Conservation (phyloP, 2,113 vertebrate genomes). For the Sitta europaea region DNA sequence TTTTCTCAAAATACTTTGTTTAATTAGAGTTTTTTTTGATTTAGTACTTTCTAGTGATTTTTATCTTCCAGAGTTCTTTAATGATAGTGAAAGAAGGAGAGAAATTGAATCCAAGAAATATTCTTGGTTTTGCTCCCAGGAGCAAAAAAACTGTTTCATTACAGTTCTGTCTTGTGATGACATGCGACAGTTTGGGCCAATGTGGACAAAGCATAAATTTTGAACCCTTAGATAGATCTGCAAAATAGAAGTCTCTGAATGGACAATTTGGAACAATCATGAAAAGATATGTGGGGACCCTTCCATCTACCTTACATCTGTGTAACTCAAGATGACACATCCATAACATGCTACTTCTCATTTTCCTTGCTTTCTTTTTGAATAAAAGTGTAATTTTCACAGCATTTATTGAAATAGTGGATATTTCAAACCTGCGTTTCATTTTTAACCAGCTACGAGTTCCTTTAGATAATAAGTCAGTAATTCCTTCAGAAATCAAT, state of each 20-base stretch:
- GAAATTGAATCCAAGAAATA: neutral
- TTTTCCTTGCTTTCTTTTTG: neutral
- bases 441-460: conserved; percentile 7
- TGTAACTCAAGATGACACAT: neutral
- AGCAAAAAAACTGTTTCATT: neutral
- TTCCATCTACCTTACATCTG: neutral
- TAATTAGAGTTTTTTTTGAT: neutral
- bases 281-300: neutral
- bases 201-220: neutral
- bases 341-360: neutral
- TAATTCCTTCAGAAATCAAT: conserved; percentile 50
- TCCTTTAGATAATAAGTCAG: neutral
- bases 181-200: neutral
- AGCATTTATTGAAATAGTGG: neutral
- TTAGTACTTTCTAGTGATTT: neutral
- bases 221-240: neutral
- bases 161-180: neutral
- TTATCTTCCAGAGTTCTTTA: neutral
- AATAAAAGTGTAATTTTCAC: conserved; percentile 10
- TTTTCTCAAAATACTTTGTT: neutral
- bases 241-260: neutral
- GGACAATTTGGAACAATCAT: neutral
- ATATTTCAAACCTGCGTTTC: neutral
- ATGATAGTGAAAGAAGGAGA: neutral
- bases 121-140: neutral